Evolutionary conservation across 1,140 invertebrate genomes (phyloP), one percentile per base, ranked within the genome.

Genomic region (Sesamia nonagrioides): DNA sequence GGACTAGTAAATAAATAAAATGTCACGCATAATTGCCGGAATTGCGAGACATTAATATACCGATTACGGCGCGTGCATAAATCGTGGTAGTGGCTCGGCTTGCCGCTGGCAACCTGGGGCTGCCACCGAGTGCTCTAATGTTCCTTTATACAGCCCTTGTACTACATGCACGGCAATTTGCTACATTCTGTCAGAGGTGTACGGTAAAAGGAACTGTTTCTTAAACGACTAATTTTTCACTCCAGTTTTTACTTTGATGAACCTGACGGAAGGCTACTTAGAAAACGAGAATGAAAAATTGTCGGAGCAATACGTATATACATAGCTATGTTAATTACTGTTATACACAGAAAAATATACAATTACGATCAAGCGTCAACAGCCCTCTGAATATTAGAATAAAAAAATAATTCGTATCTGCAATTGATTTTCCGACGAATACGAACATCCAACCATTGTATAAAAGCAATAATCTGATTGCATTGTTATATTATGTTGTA

Each of bases 151-250:
- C 78, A 77, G 74, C 76, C 84, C 82, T 85, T 85, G 84, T 85
- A 63, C 18, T 58, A 73, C 54, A 73, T 58, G 37, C 74, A 8
- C 84, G 84, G 82, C 78, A 87, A 84, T 85, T 81, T 81, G 69
- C 82, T 73, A 85, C 81, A 87, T 82, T 84, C 84, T 87, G 27
- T 78, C 63, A 84, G 60, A 76, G 73, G 73, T 76, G 73, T 76
- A n/a, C 27, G 0, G 56, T 79, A 75, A 82, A 85, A 77, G 82
- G 81, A 81, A 82, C 58, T 15, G 71, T 84, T 86, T 85, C 85
- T 86, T 80, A 82, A 87, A 85, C 82, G 84, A 79, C 86, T 85
- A 89, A 89, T 89, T 89, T 87, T 83, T 82, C 78, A 86, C 83
- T 88, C 82, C 83, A 86, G 68, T 73, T 81, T 82, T 77, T 79